Evolutionary conservation across 2,113 vertebrate genomes (phyloP), one percentile per base, ranked within the genome.

Genomic region (Campylomormyrus tamandua): DNA sequence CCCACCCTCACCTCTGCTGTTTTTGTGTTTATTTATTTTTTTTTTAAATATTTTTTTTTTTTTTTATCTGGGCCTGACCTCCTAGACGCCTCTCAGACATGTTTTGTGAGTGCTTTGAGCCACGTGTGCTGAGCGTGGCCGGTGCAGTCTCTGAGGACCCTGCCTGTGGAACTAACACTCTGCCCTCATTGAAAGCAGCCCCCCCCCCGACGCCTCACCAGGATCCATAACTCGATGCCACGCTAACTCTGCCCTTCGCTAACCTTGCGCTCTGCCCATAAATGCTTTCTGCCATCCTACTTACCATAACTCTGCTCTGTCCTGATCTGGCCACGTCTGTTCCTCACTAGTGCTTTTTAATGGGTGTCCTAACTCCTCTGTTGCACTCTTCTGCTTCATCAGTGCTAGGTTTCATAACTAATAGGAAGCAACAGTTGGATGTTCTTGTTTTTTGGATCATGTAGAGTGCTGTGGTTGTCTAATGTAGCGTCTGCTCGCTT

Each of bases 121-220:
- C 49, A 39, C 24, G 52, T 35, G 80, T 66, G 35, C 35, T 17
- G 77, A 89, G n/a, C 39, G 24, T 77, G 89, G 74, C 24, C 5
- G 9, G 21, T 11, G 31, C 49, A 42, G 49, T 35, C 50, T 45
- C 50, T 17, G 5, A 7, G 27, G 50, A 27, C 77, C 35, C 87
- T 88, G 52, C 35, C 87, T 31, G 77, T 83, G 50, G 89, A 83
- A 85, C 53, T 84, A 89, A 89, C 89, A 1, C n/a, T 17, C n/a
- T 77, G 89, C 89, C 24, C 39, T 39, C 21, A 35, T 3, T 48
- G 21, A 70, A 70, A 70, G 11, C 62, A 4, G 62, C n/a, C 35
- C 3, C n/a, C 35, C 3, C 87, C 56, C 53, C 9, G 6, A 39
- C 31, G 7, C 35, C 35, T 70, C 62, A 70, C 62, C n/a, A 1